phyloP scores from a whole-genome alignment of 1,140 invertebrate species.

The Hycleus phaleratus region DNA sequence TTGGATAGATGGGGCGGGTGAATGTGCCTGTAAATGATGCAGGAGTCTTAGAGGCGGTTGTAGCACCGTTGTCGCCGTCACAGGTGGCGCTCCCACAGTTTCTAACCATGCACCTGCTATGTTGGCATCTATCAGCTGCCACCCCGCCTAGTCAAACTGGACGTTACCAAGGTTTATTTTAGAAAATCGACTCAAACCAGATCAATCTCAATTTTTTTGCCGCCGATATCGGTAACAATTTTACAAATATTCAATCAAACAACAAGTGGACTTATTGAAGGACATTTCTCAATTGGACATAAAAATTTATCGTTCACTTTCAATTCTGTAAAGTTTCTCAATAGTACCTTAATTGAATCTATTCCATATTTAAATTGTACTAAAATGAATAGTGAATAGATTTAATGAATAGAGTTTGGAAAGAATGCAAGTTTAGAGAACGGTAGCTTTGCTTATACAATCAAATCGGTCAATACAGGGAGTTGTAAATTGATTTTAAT shows the following conservation, averaged over 20 bases:
- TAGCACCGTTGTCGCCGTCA: neutral
- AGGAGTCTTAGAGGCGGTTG: neutral
- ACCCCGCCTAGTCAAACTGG: neutral
- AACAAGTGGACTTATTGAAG: too few species aligned
- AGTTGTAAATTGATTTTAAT: conserved; percentile 11
- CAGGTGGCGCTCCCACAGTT: conserved; percentile 8
- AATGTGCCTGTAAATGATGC: neutral
- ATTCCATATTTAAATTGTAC: too few species aligned
- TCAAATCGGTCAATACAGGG: conserved; percentile 5
- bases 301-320: too few species aligned
- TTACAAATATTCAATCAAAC: too few species aligned
- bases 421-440: conserved; percentile 9
- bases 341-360: too few species aligned
- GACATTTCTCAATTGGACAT: too few species aligned
- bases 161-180: neutral
- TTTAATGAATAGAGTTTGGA: neutral
- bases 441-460: conserved; percentile 4
- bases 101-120: neutral
- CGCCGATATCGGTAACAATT: too few species aligned
- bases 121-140: conserved; percentile 6
- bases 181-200: too few species aligned
- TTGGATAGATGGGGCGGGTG: neutral
- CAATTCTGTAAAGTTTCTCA: too few species aligned
- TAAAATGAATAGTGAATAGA: neutral
- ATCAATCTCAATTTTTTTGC: too few species aligned